Evolutionary conservation across 2,113 vertebrate genomes (phyloP).

Genomic region (Microtus ochrogaster): DNA sequence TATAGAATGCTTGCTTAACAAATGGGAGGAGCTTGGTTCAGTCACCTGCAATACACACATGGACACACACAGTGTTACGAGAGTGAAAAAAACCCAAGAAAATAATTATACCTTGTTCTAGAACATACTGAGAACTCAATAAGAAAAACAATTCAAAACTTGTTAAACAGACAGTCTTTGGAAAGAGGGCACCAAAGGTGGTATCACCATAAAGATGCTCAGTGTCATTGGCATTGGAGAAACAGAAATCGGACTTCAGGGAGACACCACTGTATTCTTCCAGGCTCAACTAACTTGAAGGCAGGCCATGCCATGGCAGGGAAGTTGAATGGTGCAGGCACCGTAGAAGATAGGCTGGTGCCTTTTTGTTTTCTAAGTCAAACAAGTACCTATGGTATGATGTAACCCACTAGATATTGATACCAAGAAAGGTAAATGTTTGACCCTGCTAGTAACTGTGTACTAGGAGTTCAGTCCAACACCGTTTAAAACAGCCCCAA

Average conservation of each 20-base stretch:
- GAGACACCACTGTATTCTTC: neutral
- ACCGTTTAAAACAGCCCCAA: neutral
- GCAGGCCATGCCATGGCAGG: neutral
- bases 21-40: neutral
- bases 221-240: neutral
- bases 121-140: neutral
- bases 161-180: neutral
- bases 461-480: neutral
- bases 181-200: neutral
- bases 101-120: neutral
- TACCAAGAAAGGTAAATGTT: neutral
- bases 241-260: neutral
- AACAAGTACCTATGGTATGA: neutral
- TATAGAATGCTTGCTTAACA: neutral
- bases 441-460: neutral
- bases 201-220: neutral
- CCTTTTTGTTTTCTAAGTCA: no score
- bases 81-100: neutral
- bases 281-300: neutral
- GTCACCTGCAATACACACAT: neutral
- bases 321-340: neutral
- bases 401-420: no score
- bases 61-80: neutral
- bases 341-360: neutral
- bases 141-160: neutral